Base-by-base conservation (phyloP, 2,888 invertebrate species). In the Troilus luridus region DNA sequence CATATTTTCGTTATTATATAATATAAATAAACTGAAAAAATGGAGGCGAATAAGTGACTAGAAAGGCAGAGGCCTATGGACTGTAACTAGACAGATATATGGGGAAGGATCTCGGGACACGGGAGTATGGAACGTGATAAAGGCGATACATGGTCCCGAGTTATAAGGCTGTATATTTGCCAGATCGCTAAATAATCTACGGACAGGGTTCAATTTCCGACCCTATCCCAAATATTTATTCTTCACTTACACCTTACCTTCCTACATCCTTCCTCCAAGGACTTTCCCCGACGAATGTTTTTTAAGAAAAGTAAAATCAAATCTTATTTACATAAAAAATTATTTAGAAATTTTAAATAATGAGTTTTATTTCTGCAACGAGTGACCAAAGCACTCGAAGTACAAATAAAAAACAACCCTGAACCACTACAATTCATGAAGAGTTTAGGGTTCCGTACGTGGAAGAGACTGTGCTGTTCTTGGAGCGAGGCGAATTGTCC, bases 161-260 rank as follows among this genome's bases (percentile, higher is more conserved):
- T 56, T 85, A 85, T 85, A 58, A 58, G 85, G 85, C 56, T 56
- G 56, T 85, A 85, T 85, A 85, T 85, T 85, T 85, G 56, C n/a
- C 85, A 85, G 85, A 85, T 85, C 56, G 56, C 85, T 85, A 85
- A 85, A 85, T 85, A 85, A 85, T 85, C 85, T 56, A 85, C 85
- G 56, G 56, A 11, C 56, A 85, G 85, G 85, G 85, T 85, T 85
- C 85, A 85, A 85, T 85, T 85, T 85, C 85, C 85, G 85, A 56
- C 56, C 85, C 56, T 21, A 8, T 85, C 56, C 56, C n/a, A 85
- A 85, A 85, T 85, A 85, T 85, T 85, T 85, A 85, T 85, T 85
- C 56, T 85, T 56, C 85, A 85, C 85, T 85, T 85, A 56, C 85
- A 54, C n/a, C n/a, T n/a, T 85, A 21, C 56, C 85, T 85, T 56